phyloP scores from a whole-genome alignment of 1,140 invertebrate genomes.

The Tenebrio molitor region DNA sequence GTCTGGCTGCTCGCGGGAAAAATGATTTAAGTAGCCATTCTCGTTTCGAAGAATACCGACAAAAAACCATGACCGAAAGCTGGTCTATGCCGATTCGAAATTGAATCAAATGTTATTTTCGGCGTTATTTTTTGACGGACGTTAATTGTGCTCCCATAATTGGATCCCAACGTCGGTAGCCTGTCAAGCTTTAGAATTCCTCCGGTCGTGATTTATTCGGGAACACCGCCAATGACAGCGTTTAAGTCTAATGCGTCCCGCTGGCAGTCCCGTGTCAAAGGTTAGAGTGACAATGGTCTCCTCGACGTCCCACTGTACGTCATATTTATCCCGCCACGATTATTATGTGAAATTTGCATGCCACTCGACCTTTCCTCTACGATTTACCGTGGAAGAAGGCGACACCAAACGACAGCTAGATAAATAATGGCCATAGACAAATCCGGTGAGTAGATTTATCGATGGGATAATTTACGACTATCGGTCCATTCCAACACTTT shows the following conservation, averaged over 20 bases:
- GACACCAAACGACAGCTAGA: conserved; percentile 7
- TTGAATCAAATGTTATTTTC: conserved; percentile 14
- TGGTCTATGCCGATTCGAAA: conserved; percentile 4
- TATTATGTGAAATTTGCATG: conserved; percentile 46
- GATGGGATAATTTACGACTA: conserved; percentile 20
- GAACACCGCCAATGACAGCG: conserved; percentile 17
- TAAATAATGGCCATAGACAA: conserved; percentile 16
- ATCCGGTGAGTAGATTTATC: conserved; percentile 20
- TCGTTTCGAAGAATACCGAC: conserved; percentile 1
- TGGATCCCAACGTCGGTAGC: conserved; percentile 11
- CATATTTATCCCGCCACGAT: conserved; percentile 39
- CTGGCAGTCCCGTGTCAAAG: conserved; percentile 40
- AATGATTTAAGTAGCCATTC: conserved; percentile 17
- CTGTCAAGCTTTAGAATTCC: conserved; percentile 12
- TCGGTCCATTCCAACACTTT: neutral
- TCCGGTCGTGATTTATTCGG: conserved; percentile 20
- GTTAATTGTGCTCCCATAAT: conserved; percentile 31
- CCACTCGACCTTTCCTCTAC: conserved; percentile 33
- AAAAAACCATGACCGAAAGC: conserved; percentile 24
- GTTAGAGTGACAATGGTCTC: conserved; percentile 37
- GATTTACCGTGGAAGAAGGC: conserved; percentile 6
- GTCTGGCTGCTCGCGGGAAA: conserved; percentile 6
- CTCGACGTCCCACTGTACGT: conserved; percentile 31
- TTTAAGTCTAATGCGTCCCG: conserved; percentile 26
- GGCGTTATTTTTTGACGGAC: neutral